Evolutionary conservation across 1,140 invertebrate species (phyloP).

Genomic region (Maconellicoccus hirsutus): DNA sequence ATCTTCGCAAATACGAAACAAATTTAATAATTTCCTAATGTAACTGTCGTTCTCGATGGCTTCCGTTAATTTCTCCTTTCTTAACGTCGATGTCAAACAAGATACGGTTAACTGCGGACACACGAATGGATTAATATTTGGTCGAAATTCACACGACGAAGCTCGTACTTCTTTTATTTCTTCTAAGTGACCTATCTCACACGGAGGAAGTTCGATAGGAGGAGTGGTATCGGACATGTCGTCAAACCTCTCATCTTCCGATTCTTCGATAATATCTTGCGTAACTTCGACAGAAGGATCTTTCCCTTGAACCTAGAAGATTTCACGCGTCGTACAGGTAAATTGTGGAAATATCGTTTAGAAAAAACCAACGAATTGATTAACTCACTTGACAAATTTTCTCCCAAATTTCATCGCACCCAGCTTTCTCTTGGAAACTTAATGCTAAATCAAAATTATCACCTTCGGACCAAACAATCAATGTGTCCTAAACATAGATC

Average conservation of each 20-base stretch:
- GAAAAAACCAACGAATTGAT: no score
- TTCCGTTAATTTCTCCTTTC: conserved; percentile 87
- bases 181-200: conserved; percentile 82
- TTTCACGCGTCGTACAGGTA: no score
- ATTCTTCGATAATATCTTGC: conserved; percentile 94
- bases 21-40: conserved; percentile 85
- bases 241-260: conserved; percentile 94
- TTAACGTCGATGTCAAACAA: conserved; percentile 65
- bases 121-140: not conserved
- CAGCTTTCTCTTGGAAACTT: conserved; percentile 99
- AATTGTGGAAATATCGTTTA: not conserved
- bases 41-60: conserved; percentile 93
- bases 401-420: conserved; percentile 99
- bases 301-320: conserved; percentile 79
- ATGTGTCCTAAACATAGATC: conserved; percentile 57
- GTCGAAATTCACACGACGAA: no score
- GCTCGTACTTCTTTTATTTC: conserved; percentile 72
- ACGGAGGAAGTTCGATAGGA: conserved; percentile 84
- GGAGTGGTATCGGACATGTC: conserved; percentile 86
- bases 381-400: conserved; percentile 87
- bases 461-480: conserved; percentile 99
- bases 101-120: conserved; percentile 51
- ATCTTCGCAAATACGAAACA: conserved; percentile 96
- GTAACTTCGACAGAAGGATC: conserved; percentile 96
- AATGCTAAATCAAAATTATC: conserved; percentile 98